phyloP scores from a whole-genome alignment of 2,113 vertebrate genomes.

The Sturnus vulgaris region DNA sequence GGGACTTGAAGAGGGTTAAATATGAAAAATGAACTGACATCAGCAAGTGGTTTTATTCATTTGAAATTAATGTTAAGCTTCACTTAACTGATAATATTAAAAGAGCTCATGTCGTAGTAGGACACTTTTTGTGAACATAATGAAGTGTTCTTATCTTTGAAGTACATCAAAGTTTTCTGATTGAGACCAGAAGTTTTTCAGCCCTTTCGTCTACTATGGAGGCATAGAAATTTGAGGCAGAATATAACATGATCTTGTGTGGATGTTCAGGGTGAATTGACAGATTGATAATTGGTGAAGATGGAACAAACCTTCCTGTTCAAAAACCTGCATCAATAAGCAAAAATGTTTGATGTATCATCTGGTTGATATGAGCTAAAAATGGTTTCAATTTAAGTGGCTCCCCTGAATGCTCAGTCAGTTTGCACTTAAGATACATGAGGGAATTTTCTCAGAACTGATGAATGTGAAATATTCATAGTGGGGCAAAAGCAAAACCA shows the following conservation, averaged over 20 bases:
- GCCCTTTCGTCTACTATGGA: background rate
- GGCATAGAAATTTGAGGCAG: background rate
- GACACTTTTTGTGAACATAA: background rate
- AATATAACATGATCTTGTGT: background rate
- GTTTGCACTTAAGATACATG: background rate
- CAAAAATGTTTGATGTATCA: conserved; percentile 1
- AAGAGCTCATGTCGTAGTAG: background rate
- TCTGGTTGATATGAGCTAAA: background rate
- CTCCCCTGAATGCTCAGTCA: background rate
- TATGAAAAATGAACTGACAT: conserved; percentile 19
- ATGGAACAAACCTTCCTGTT: background rate
- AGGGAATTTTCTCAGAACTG: background rate
- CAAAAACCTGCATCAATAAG: conserved; percentile 19
- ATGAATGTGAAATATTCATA: background rate
- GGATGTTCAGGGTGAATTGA: background rate
- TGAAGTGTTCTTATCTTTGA: conserved; percentile 14
- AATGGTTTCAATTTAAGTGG: conserved; percentile 25
- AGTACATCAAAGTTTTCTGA: conserved; percentile 22
- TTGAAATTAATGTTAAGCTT: conserved; percentile 10
- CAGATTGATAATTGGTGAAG: background rate
- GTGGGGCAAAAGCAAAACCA: background rate
- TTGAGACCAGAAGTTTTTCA: background rate
- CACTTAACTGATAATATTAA: background rate
- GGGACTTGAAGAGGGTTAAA: background rate
- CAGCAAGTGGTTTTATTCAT: background rate